Evolutionary conservation across 2,888 invertebrate species (phyloP), one percentile per base, ranked within the genome.

Genomic region (Pheosia tremula): DNA sequence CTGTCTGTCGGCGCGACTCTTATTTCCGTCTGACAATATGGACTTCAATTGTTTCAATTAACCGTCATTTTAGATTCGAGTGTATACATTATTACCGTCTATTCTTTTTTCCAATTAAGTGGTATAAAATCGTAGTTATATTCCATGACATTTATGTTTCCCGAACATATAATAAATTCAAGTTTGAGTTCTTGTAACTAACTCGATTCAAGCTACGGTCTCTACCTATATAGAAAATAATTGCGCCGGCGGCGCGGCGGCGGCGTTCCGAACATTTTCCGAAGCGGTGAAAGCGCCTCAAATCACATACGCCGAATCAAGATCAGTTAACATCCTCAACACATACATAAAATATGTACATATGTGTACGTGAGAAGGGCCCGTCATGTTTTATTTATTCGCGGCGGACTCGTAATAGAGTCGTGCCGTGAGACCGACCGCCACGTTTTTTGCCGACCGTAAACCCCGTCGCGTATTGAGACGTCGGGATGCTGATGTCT

Each of bases 361-460:
- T 86, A 84, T 81, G 82, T 85, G 87, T 88, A 89, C 87, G 90
- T 90, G 91, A 90, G 91, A 91, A 92, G 90, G 91, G 91, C 89
- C 85, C 91, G 86, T 91, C 93, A 93, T 93, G 93, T 93, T 93
- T 93, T 93, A 93, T 93, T 93, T 93, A 93, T 93, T 88, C 85
- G 88, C 89, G 82, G 86, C 85, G 83, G 86, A 88, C 88, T 88
- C 81, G 91, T 92, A 93, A 93, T 93, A 93, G 92, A 93, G 93
- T 91, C 91, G 92, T 91, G 90, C 87, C 89, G 90, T 92, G 92
- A 89, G 93, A 91, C 85, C 89, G 87, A 83, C 85, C 86, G 86
- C 86, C 83, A 83, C 85, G 89, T 93, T 93, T 93, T 93, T 93
- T 93, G 89, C 89, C 85, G 84, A 84, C 87, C 79, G 86, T 83